A percentile compares a stretch with the other conserved stretches of the same genome.
Conservation (phyloP, 2,797 vertebrate species). For the Graptemys geographica region DNA sequence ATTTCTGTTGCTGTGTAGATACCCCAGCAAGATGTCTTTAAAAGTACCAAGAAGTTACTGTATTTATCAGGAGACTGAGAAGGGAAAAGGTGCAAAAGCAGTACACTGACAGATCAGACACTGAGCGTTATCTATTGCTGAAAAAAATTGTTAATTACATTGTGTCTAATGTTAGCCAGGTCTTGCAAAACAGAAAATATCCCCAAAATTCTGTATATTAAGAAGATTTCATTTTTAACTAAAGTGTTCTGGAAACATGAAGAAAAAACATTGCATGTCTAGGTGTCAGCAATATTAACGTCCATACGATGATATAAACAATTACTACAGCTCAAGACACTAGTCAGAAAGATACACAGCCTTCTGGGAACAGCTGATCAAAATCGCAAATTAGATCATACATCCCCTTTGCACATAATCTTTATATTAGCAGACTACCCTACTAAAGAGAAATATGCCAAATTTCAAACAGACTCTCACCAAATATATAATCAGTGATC, state of each 20-base stretch:
- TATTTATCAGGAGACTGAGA: background rate
- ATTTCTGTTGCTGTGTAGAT: background rate
- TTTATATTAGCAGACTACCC: background rate
- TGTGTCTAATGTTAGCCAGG: conserved; percentile 47
- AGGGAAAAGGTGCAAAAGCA: conserved; percentile 12
- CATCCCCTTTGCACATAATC: background rate
- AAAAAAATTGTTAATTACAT: conserved; percentile 12
- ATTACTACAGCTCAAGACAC: fast-evolving
- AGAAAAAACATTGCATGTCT: background rate
- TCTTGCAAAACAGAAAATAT: background rate
- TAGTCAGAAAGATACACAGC: background rate
- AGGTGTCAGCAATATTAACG: fast-evolving
- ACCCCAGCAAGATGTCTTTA: background rate
- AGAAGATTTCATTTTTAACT: background rate
- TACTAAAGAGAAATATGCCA: background rate
- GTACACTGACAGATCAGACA: fast-evolving
- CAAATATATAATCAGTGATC: conserved; percentile 44
- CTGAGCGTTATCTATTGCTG: background rate
- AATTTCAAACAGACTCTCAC: conserved; percentile 16
- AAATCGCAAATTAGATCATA: fast-evolving
- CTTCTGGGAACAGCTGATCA: fast-evolving
- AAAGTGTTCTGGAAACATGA: background rate
- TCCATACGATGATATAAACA: background rate
- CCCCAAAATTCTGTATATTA: fast-evolving
- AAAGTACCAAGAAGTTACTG: background rate